A percentile compares a stretch with the other conserved stretches of the same genome.
Conservation (phyloP, 2,888 invertebrate species). For the Polia nebulosa region DNA sequence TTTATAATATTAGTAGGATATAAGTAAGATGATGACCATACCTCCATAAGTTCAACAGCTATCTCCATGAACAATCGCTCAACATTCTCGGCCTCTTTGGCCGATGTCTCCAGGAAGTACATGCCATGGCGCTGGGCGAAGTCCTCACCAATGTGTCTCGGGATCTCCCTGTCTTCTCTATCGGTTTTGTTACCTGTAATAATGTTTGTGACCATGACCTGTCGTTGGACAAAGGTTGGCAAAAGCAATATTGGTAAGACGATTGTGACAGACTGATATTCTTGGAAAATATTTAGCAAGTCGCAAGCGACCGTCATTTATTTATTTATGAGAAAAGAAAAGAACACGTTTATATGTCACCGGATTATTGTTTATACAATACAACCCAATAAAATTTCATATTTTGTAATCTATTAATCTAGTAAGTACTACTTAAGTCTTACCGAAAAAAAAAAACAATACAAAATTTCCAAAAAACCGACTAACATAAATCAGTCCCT, state of each 20-base stretch:
- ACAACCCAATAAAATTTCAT: too few relatives aligned
- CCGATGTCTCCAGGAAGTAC: slow-evolving; percentile 99
- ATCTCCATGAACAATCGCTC: slow-evolving; percentile 99
- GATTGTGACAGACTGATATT: neutral
- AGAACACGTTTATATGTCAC: too few relatives aligned
- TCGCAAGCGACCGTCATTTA: too few relatives aligned
- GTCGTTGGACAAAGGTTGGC: neutral
- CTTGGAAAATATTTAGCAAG: neutral
- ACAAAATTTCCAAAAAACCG: too few relatives aligned
- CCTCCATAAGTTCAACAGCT: slow-evolving; percentile 97
- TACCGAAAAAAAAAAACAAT: too few relatives aligned
- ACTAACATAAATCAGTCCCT: too few relatives aligned
- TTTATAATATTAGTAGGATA: too few relatives aligned
- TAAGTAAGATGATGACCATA: slow-evolving; percentile 59
- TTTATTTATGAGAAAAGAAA: too few relatives aligned
- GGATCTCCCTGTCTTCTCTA: slow-evolving; percentile 98
- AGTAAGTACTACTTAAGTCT: too few relatives aligned
- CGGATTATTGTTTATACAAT: too few relatives aligned
- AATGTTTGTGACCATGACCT: neutral
- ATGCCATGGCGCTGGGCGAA: slow-evolving; percentile 99
- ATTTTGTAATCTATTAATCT: too few relatives aligned
- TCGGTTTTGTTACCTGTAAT: slow-evolving; percentile 98
- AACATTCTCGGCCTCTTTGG: slow-evolving; percentile 99
- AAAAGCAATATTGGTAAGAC: neutral
- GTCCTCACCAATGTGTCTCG: slow-evolving; percentile 98